Percentiles rank a stretch among this genome's conserved stretches.
phyloP scores from a whole-genome alignment of 2,797 vertebrate species.

The Rhinoraja longicauda region DNA sequence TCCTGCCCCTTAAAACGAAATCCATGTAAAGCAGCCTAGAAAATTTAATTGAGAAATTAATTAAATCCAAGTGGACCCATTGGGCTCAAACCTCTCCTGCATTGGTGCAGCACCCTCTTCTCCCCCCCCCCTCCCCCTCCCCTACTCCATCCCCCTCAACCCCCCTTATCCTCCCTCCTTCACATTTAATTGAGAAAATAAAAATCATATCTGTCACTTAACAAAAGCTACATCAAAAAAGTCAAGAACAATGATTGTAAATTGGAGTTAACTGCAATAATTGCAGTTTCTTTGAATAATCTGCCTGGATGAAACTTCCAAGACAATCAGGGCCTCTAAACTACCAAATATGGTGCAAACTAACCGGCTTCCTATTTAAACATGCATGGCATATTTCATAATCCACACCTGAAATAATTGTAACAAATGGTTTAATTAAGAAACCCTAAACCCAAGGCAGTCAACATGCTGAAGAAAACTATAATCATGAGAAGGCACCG shows the following conservation, averaged over 20 bases:
- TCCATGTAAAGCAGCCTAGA: constrained; percentile 83
- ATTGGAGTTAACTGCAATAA: too few relatives aligned
- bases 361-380: neutral
- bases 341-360: neutral
- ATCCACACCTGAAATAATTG: neutral
- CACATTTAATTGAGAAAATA: neutral
- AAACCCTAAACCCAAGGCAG: neutral
- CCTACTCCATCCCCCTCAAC: too few relatives aligned
- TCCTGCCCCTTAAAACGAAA: constrained; percentile 80
- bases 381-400: neutral
- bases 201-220: neutral
- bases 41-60: constrained; percentile 36
- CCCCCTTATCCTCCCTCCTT: too few relatives aligned
- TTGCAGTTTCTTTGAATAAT: neutral
- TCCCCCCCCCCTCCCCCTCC: too few relatives aligned
- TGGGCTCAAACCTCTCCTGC: too few relatives aligned
- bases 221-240: neutral
- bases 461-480: neutral
- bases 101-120: too few relatives aligned
- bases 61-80: too few relatives aligned
- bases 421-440: neutral
- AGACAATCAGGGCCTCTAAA: neutral
- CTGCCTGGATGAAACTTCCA: neutral
- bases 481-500: neutral
- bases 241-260: neutral